These are phyloP conservation scores for Ceratitis capitata DNA, from an alignment of 1,140 invertebrate genomes.

Conservation along the genomic window DNA sequence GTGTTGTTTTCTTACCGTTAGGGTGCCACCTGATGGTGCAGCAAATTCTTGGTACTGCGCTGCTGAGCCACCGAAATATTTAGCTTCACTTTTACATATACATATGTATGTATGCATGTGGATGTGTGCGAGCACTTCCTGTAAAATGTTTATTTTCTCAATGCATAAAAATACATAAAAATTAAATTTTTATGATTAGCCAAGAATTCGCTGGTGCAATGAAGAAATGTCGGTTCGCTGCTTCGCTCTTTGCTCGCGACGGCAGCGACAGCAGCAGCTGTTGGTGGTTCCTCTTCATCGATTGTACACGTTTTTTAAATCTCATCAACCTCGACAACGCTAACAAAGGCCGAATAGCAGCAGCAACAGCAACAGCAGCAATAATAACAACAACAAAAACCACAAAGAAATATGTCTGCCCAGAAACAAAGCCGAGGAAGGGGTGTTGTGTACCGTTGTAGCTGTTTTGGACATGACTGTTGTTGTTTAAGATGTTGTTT, in stretches of 20 bases:
- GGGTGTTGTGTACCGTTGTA: not conserved
- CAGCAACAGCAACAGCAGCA: not conserved
- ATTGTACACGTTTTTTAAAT: slow-evolving; percentile 22
- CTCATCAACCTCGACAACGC: slow-evolving; percentile 17
- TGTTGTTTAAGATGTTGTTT: slow-evolving; percentile 38
- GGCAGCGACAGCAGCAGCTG: not conserved
- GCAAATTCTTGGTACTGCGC: not conserved
- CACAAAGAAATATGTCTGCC: not conserved
- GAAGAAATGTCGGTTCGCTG: slow-evolving; percentile 24
- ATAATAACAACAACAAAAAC: not conserved
- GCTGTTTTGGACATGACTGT: slow-evolving; percentile 1
- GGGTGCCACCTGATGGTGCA: not conserved
- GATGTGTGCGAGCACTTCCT: too few relatives aligned
- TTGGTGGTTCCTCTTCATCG: slow-evolving; percentile 22
- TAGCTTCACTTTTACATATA: too few relatives aligned
- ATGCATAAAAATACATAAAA: slow-evolving; percentile 34
- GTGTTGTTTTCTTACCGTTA: not conserved
- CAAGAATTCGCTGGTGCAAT: not conserved
- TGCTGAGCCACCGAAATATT: not conserved
- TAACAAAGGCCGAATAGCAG: not conserved
- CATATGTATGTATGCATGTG: too few relatives aligned
- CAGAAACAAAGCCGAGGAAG: not conserved
- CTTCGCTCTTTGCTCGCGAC: not conserved
- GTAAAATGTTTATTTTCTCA: slow-evolving; percentile 12
- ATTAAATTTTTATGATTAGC: slow-evolving; percentile 11